phyloP scores from a whole-genome alignment of 2,797 vertebrate species.

The Characodon lateralis region DNA sequence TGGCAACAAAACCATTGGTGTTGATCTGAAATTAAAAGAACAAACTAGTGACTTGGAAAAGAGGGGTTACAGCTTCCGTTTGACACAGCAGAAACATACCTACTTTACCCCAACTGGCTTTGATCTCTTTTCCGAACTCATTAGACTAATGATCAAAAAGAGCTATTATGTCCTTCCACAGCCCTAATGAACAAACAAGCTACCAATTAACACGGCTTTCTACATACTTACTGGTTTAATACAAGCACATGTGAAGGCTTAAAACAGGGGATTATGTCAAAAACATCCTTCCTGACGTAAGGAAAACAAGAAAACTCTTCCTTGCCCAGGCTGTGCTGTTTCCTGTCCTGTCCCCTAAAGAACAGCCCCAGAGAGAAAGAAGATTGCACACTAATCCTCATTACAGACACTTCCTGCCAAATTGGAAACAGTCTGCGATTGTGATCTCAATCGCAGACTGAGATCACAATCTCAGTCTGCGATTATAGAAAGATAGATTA shows the following conservation, averaged over 20 bases:
- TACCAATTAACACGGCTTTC: slow-evolving; percentile 33
- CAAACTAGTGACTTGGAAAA: slow-evolving; percentile 17
- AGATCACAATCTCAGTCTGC: too few species aligned
- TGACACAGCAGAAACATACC: slow-evolving; percentile 25
- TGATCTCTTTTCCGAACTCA: slow-evolving; percentile 62
- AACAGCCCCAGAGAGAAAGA: slow-evolving; percentile 50
- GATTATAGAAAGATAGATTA: background rate
- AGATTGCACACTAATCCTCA: slow-evolving; percentile 59
- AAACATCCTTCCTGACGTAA: slow-evolving; percentile 66
- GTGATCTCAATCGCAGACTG: background rate
- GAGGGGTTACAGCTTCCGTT: slow-evolving; percentile 15
- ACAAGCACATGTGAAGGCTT: slow-evolving; percentile 43
- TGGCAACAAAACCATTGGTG: slow-evolving; percentile 90
- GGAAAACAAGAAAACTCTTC: slow-evolving; percentile 66
- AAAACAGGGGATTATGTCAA: slow-evolving; percentile 51
- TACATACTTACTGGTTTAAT: slow-evolving; percentile 41
- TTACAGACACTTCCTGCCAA: slow-evolving; percentile 66
- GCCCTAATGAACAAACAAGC: slow-evolving; percentile 58
- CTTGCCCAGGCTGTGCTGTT: slow-evolving; percentile 51
- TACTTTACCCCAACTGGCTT: slow-evolving; percentile 52
- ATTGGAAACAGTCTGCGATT: slow-evolving; percentile 57
- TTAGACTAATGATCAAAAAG: slow-evolving; percentile 64
- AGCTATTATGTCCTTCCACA: slow-evolving; percentile 43
- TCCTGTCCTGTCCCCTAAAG: slow-evolving; percentile 68
- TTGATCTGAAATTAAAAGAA: slow-evolving; percentile 79